Conservation (phyloP, 2,113 vertebrate genomes). For the Redunca redunca region DNA sequence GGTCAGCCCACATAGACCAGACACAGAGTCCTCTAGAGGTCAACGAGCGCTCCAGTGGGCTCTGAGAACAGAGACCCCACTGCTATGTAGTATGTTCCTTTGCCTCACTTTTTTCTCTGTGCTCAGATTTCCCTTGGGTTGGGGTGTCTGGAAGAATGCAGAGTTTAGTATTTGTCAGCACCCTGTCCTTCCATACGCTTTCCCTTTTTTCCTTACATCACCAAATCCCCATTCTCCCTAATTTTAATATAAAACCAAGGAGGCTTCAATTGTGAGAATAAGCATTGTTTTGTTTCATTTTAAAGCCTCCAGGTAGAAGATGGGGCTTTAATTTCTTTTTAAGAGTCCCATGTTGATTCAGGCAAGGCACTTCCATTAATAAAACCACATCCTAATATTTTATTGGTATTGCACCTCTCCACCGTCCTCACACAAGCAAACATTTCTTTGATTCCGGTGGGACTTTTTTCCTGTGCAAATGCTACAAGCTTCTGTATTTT, state of each 20-base stretch:
- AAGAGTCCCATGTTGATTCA: conserved; percentile 57
- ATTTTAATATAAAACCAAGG: conserved; percentile 67
- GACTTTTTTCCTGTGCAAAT: conserved; percentile 3
- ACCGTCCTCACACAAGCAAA: background rate
- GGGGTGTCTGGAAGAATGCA: background rate
- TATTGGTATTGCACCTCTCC: background rate
- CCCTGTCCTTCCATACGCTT: background rate
- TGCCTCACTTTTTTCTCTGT: background rate
- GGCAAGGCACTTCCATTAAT: background rate
- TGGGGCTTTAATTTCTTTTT: conserved; percentile 58
- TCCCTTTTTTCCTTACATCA: background rate
- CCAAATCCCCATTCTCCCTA: background rate
- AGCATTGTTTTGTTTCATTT: conserved; percentile 54
- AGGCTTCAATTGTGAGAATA: conserved; percentile 61
- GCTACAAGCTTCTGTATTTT: background rate
- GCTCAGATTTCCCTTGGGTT: background rate
- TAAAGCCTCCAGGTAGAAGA: conserved; percentile 59
- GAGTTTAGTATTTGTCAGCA: background rate
- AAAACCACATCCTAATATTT: conserved; percentile 5
- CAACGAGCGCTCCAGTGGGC: background rate
- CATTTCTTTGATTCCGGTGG: background rate
- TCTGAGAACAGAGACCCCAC: background rate
- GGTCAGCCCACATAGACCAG: background rate
- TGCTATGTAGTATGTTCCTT: background rate
- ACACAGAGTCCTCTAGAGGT: background rate